Base-by-base conservation (phyloP, 37 sponge, comb jelly and placozoan species). In the Aplysina aerophoba region DNA sequence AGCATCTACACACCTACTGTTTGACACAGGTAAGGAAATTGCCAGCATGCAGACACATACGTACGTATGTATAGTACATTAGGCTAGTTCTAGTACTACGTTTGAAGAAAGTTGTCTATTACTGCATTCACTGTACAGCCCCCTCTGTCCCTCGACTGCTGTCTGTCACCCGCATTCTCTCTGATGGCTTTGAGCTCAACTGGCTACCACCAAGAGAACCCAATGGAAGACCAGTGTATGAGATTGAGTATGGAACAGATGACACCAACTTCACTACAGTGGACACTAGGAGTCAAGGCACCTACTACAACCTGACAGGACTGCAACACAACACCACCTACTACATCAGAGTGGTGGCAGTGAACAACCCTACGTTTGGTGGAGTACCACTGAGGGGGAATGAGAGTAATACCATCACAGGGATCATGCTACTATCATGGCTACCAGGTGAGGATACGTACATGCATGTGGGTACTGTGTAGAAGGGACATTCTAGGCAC, bases 241-340 rank as follows among this genome's bases (percentile, higher is more conserved):
- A 53, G n/a, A 30, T 75, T 36, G 6, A 75, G 24, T 75, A 75
- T 50, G 54, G 78, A 40, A 75, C 53, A 75, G 40, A 75, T 75
- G 37, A 12, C 53, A 75, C 78, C 20, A 14, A 25, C 16, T 50
- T 75, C 54, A 75, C 21, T 50, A 75, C 78, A 53, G 54, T 75
- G n/a, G 44, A 75, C 21, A 75, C 78, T 40, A 25, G 24, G 37
- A 75, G 54, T 75, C 11, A 40, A 36, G 54, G 19, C 44, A 75
- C 78, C 44, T 75, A 75, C 78, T 75, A 53, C 78, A 75, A 75
- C 78, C 54, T 75, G 40, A 75, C 78, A 36, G 78, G 78, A 75
- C 78, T 75, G 24, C 54, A 75, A 21, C 54, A 75, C 24, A 21
- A 50, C 44, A 75, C 78, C 13, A 36, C 78, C 37, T 75, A 75